A percentile compares a stretch with the other conserved stretches of the same genome.
phyloP scores from a whole-genome alignment of 2,113 vertebrate genomes.

The Mobula hypostoma region DNA sequence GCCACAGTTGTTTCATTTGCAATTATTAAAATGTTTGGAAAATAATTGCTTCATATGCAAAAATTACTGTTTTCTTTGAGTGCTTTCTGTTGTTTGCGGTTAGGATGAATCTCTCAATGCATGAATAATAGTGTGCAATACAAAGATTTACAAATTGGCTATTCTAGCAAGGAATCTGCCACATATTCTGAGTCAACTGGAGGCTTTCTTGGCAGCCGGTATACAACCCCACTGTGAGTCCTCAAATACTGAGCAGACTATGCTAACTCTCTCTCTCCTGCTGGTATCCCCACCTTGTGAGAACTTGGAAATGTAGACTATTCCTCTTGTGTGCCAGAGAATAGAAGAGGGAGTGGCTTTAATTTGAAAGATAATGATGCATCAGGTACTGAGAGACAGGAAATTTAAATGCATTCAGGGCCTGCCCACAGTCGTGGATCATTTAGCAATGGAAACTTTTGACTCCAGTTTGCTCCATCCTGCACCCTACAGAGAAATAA shows the following conservation, averaged over 20 bases:
- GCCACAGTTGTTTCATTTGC: neutral
- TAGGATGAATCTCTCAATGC: neutral
- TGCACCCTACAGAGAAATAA: neutral
- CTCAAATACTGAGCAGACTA: neutral
- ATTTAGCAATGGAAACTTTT: neutral
- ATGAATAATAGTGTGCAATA: neutral
- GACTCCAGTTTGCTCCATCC: neutral
- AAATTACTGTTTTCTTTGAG: neutral
- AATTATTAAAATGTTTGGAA: neutral
- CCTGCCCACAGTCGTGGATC: neutral
- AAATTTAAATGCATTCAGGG: conserved; percentile 5
- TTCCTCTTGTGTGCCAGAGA: neutral
- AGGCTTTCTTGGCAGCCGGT: neutral
- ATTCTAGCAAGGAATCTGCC: conserved; percentile 7
- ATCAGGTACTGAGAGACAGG: neutral
- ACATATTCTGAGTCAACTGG: neutral
- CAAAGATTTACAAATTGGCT: conserved; percentile 18
- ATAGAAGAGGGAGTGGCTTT: neutral
- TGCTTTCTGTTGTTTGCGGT: neutral
- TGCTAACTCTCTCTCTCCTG: neutral
- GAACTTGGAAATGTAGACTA: neutral
- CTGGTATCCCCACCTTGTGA: neutral
- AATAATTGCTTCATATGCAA: neutral
- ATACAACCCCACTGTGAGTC: neutral
- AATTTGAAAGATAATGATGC: neutral